These are phyloP conservation scores for Eutrigla gurnardus DNA, from an alignment of 2,797 vertebrate species.

Conservation along the genomic window DNA sequence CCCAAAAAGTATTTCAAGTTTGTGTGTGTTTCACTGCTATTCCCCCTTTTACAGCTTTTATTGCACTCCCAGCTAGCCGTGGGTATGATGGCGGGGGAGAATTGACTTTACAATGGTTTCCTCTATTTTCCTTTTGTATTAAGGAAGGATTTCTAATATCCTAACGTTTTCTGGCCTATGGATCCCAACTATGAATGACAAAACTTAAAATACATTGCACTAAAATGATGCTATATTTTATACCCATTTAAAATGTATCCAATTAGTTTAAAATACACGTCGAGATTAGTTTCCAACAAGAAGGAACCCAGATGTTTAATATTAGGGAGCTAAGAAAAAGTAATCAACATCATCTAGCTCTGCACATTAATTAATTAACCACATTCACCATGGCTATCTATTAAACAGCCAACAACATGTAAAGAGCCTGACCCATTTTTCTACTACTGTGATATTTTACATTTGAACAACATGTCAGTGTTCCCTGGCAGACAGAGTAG, in stretches of 20 bases:
- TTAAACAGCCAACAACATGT: background rate
- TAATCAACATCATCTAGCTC: conserved; percentile 1
- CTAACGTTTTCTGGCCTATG: background rate
- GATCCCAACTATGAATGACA: background rate
- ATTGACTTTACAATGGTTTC: background rate
- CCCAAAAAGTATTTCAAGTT: conserved; percentile 31
- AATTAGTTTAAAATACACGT: background rate
- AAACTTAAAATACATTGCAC: background rate
- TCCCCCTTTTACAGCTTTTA: conserved; percentile 1
- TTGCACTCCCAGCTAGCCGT: background rate
- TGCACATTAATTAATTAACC: background rate
- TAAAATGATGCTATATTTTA: background rate
- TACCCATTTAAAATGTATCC: background rate
- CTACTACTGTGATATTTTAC: background rate
- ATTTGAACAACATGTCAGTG: background rate
- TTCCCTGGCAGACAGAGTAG: background rate
- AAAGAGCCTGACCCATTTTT: background rate
- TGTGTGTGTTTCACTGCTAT: conserved; percentile 14
- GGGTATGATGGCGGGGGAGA: background rate
- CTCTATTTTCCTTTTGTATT: background rate
- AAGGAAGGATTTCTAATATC: background rate
- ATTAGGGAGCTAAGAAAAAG: background rate
- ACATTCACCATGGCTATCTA: background rate
- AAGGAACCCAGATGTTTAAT: background rate
- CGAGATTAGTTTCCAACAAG: background rate